Conservation (phyloP, 2,797 vertebrate species). For the Neostethus bicornis region DNA sequence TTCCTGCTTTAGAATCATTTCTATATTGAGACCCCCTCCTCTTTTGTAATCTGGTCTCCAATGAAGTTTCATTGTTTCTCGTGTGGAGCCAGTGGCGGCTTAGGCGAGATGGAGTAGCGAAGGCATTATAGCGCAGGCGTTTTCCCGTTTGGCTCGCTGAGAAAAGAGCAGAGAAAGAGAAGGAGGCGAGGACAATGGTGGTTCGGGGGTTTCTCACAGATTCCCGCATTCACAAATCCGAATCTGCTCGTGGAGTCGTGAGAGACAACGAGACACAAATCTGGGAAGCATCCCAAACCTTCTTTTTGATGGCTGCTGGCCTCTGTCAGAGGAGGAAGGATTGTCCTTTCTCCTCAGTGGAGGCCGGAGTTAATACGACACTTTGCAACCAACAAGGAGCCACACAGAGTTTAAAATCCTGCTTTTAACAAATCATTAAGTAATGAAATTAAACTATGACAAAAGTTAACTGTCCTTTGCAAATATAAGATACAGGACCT, state of each 20-base stretch:
- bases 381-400: background rate
- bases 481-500: too few species aligned
- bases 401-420: background rate
- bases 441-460: too few species aligned
- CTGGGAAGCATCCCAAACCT: slow-evolving; percentile 72
- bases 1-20: slow-evolving; percentile 50
- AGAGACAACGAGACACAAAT: slow-evolving; percentile 56
- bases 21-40: slow-evolving; percentile 35
- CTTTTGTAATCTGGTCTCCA: slow-evolving; percentile 86
- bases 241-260: slow-evolving; percentile 36
- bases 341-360: slow-evolving; percentile 22
- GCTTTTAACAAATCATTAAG: background rate
- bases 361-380: slow-evolving; percentile 30
- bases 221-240: slow-evolving; percentile 68
- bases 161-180: slow-evolving; percentile 72
- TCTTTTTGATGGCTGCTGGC: slow-evolving; percentile 68
- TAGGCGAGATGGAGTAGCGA: slow-evolving; percentile 77
- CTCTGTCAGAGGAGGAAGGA: slow-evolving; percentile 27
- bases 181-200: slow-evolving; percentile 68
- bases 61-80: slow-evolving; percentile 89
- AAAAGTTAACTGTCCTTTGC: too few species aligned
- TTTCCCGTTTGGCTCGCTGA: slow-evolving; percentile 72
- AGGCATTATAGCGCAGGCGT: slow-evolving; percentile 78
- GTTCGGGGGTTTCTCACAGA: slow-evolving; percentile 68
- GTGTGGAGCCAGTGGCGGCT: slow-evolving; percentile 84